Percentiles rank a stretch among this genome's conserved stretches.
These are phyloP conservation scores for Alviniconcha marisindica DNA, from an alignment of 1,140 invertebrate species.

Conservation along the genomic window DNA sequence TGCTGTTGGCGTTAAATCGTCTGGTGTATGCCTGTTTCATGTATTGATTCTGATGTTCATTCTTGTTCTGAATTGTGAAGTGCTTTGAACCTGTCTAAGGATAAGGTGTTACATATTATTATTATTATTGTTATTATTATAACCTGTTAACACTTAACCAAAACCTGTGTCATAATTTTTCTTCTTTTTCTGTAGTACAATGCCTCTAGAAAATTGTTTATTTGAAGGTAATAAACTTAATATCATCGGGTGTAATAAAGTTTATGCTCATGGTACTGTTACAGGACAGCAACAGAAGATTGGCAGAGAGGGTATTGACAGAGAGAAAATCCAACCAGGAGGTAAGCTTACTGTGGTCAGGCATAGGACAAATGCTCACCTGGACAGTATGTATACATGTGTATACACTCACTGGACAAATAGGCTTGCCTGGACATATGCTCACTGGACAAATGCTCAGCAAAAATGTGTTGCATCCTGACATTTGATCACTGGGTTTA, in stretches of 20 bases:
- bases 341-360: no score
- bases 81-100: no score
- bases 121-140: no score
- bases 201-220: neutral
- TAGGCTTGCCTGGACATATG: neutral
- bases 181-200: neutral
- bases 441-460: neutral
- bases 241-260: neutral
- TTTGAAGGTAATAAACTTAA: neutral
- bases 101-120: no score
- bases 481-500: neutral
- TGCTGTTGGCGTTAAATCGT: no score
- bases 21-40: no score
- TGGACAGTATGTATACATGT: neutral
- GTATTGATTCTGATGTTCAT: no score
- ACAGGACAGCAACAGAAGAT: neutral
- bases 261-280: neutral
- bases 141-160: neutral
- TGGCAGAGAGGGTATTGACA: slow-evolving; percentile 8
- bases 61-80: no score
- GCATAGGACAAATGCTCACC: no score
- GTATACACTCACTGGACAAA: neutral
- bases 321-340: slow-evolving; percentile 26
- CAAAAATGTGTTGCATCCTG: no score
- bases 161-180: neutral